Evolutionary conservation across 2,113 vertebrate genomes (phyloP).

Genomic region (Aldabrachelys gigantea): DNA sequence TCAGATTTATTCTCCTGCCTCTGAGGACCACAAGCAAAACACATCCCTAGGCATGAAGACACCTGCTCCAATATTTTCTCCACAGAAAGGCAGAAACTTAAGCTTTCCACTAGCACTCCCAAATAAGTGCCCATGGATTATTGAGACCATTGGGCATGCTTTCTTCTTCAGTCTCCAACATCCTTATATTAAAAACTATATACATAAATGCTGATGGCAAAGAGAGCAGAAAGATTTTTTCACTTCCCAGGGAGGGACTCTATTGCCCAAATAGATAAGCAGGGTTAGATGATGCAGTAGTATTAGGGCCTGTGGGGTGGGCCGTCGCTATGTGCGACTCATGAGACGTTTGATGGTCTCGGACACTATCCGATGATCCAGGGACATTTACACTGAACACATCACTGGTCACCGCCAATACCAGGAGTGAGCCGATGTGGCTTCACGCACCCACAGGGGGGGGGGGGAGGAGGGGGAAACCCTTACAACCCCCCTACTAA

Average conservation of each 20-base stretch:
- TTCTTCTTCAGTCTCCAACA: no score
- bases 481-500: no score
- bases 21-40: background rate
- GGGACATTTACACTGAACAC: no score
- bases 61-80: background rate
- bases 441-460: no score
- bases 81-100: background rate
- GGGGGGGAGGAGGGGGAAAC: no score
- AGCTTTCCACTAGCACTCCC: background rate
- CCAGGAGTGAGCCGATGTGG: no score
- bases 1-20: background rate
- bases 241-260: background rate
- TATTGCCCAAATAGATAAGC: background rate
- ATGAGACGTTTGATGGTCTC: no score
- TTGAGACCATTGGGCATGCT: background rate
- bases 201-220: background rate
- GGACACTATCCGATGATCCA: no score
- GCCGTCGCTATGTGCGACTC: no score
- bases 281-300: fast-evolving
- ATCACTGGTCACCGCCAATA: no score
- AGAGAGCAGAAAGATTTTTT: background rate
- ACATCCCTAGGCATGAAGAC: background rate
- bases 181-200: background rate
- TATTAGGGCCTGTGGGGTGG: background rate
- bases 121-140: background rate